phyloP scores from a whole-genome alignment of 2,797 vertebrate genomes.

The Lates japonicus region DNA sequence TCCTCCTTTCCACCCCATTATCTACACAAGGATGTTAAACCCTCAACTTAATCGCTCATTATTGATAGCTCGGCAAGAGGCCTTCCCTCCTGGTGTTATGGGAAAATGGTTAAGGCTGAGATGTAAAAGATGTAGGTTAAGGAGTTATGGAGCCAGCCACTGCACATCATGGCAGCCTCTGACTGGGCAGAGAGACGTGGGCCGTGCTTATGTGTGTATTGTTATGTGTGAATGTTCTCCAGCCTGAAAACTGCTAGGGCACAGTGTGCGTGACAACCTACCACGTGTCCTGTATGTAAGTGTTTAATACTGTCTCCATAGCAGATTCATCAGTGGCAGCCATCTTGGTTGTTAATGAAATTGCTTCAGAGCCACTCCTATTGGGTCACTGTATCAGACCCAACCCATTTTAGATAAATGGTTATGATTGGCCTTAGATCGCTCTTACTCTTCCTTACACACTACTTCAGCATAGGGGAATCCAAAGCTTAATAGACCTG shows the following conservation, averaged over 20 bases:
- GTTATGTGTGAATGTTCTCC: slow-evolving; percentile 12
- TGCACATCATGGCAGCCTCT: background rate
- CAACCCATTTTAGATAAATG: no score
- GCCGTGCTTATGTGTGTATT: background rate
- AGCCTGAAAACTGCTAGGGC: background rate
- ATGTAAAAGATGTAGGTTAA: slow-evolving; percentile 64
- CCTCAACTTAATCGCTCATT: slow-evolving; percentile 72
- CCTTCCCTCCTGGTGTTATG: slow-evolving; percentile 49
- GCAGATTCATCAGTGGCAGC: no score
- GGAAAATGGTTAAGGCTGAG: slow-evolving; percentile 60
- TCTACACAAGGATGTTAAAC: slow-evolving; percentile 74
- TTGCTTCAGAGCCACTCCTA: no score
- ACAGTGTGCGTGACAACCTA: background rate
- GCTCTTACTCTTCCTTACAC: background rate
- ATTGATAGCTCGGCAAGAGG: slow-evolving; percentile 73
- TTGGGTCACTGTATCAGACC: no score
- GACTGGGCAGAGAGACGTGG: slow-evolving; percentile 6
- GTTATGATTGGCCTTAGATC: no score
- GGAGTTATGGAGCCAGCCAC: slow-evolving; percentile 30
- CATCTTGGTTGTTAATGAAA: no score
- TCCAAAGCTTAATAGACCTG: background rate
- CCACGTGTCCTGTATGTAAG: background rate
- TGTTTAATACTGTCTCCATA: background rate
- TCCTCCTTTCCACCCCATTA: slow-evolving; percentile 69
- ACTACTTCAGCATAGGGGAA: background rate